phyloP scores from a whole-genome alignment of 2,888 invertebrate species.

The Drosophila leonis region DNA sequence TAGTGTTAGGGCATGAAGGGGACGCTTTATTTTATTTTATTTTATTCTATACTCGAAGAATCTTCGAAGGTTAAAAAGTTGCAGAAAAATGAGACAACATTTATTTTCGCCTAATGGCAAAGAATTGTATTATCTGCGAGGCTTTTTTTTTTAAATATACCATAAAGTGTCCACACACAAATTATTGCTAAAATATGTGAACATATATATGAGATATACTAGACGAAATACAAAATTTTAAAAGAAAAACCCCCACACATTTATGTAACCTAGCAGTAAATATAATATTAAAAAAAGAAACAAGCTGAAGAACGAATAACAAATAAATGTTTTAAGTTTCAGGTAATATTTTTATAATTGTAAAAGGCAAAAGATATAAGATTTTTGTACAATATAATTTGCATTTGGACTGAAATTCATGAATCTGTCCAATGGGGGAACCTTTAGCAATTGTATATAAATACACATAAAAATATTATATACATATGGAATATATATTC shows the following conservation, averaged over 20 bases:
- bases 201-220: background rate
- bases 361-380: background rate
- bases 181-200: conserved; percentile 4
- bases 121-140: conserved; percentile 2
- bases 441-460: no score
- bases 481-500: no score
- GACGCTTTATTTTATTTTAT: conserved; percentile 4
- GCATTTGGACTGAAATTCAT: no score
- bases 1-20: background rate
- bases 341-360: background rate
- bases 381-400: background rate
- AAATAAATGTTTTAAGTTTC: background rate
- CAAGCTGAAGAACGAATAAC: background rate
- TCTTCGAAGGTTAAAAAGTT: conserved; percentile 37
- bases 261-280: background rate
- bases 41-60: conserved; percentile 7
- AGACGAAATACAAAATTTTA: background rate
- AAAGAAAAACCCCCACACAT: background rate
- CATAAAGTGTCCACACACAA: background rate
- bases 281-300: background rate
- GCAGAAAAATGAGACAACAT: conserved; percentile 13
- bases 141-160: background rate
- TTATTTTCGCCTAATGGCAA: conserved; percentile 12
- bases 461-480: no score
- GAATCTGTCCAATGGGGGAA: no score